Evolutionary conservation across 2,113 vertebrate species (phyloP), one percentile per base, ranked within the genome.

Genomic region (Cnemophilus loriae): DNA sequence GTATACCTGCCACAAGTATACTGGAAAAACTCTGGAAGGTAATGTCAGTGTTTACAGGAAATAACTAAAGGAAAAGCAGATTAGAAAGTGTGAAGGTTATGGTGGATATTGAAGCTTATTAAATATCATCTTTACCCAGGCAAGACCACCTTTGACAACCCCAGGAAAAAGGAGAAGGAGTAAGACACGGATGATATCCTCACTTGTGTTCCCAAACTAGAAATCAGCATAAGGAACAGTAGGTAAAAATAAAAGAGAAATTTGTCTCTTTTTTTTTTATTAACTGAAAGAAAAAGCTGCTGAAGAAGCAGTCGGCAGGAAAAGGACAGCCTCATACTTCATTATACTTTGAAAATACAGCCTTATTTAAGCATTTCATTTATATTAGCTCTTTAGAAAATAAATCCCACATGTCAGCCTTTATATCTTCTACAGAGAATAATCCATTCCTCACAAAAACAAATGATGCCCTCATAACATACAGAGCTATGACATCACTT

Each of bases 161-260:
- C 23, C 35, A 83, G 24, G 30, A 49, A 89, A 76, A 57, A 18
- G 12, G 4, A 84, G 7, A 12, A 37, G 1, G 10, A 82, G 1
- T 4, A 71, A 35, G 44, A 53, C 17, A 44, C 0, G 0, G 20
- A 60, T 14, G 23, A 60, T 2, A 2, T 16, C 12, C 47, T n/a
- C 37, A 41, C 5, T 35, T 46, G n/a, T 39, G 10, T 1, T 20
- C 21, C 11, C 8, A 76, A 47, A 68, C 3, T 10, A 74, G 28
- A 73, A 68, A 77, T 27, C 15, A 87, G 4, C 6, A 13, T 22
- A 67, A 55, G 24, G 5, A 70, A 41, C 3, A 44, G 2, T 1
- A 39, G 3, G 10, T 5, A 32, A 61, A 86, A 85, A 47, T 3
- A 50, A n/a, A 26, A 28, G 1, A 27, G 8, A 35, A 2, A 14